Evolutionary conservation across 2,888 invertebrate species (phyloP).

Genomic region (Erpobdella octoculata): DNA sequence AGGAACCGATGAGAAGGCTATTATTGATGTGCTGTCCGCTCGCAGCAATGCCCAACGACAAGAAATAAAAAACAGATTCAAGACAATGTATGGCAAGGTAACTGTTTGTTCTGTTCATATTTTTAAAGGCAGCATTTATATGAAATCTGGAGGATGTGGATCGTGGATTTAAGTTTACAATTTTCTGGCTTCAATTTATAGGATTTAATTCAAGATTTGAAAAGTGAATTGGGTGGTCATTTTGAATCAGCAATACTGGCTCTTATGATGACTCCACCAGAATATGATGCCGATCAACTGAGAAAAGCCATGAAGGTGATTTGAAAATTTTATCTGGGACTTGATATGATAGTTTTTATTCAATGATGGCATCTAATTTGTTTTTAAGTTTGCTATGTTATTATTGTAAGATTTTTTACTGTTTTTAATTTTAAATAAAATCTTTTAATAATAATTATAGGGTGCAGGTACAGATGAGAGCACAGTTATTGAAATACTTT

Average conservation of each 20-base stretch:
- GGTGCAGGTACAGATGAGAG: conserved; percentile 52
- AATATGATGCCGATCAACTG: conserved; percentile 50
- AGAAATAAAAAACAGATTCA: conserved; percentile 47
- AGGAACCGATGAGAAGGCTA: conserved; percentile 51
- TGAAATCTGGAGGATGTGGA: not conserved
- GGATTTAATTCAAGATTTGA: conserved; percentile 50
- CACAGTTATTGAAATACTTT: conserved; percentile 49
- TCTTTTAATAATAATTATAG: conserved; percentile 36
- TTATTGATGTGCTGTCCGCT: conserved; percentile 47
- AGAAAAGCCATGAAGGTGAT: conserved; percentile 47
- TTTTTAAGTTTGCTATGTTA: too few species aligned
- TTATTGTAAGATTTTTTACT: too few species aligned
- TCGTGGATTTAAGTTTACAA: too few species aligned
- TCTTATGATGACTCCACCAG: conserved; percentile 48
- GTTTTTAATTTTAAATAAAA: not conserved
- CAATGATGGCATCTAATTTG: not conserved
- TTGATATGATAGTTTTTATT: not conserved
- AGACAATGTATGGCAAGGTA: conserved; percentile 42
- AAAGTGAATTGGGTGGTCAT: conserved; percentile 52
- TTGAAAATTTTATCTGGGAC: too few species aligned
- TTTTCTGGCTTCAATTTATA: conserved; percentile 32
- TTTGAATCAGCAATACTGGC: conserved; percentile 50
- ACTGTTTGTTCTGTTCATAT: conserved; percentile 34
- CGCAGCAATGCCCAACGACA: conserved; percentile 46
- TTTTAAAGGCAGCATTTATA: not conserved